A percentile compares a stretch with the other conserved stretches of the same genome.
phyloP scores from a whole-genome alignment of 2,888 invertebrate genomes.

The Lasioglossum pauxillum region DNA sequence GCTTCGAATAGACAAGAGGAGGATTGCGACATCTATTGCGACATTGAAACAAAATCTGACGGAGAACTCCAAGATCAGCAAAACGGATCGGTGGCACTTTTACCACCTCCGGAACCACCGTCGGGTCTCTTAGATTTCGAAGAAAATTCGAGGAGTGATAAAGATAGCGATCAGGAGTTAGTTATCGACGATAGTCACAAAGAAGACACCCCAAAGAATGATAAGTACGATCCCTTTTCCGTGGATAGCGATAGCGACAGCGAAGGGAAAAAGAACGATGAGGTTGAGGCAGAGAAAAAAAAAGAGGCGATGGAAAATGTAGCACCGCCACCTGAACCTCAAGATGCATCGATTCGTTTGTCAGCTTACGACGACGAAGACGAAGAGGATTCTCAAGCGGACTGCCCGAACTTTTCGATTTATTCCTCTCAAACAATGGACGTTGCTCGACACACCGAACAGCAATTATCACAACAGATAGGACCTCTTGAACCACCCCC shows the following conservation, averaged over 20 bases:
- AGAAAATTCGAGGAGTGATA: slow-evolving; percentile 80
- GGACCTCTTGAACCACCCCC: slow-evolving; percentile 80
- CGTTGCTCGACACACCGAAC: slow-evolving; percentile 87
- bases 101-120: slow-evolving; percentile 84
- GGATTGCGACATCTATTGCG: slow-evolving; percentile 88
- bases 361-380: slow-evolving; percentile 82
- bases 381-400: slow-evolving; percentile 86
- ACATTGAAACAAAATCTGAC: slow-evolving; percentile 85
- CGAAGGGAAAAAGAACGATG: slow-evolving; percentile 50
- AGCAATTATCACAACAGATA: slow-evolving; percentile 82
- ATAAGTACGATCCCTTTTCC: slow-evolving; percentile 81
- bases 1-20: slow-evolving; percentile 70
- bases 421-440: slow-evolving; percentile 93
- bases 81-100: slow-evolving; percentile 74
- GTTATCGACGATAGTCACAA: slow-evolving; percentile 82
- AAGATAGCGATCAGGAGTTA: slow-evolving; percentile 82
- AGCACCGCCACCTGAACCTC: slow-evolving; percentile 2
- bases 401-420: slow-evolving; percentile 94
- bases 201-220: slow-evolving; percentile 81
- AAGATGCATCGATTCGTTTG: slow-evolving; percentile 67
- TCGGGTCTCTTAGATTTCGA: slow-evolving; percentile 82
- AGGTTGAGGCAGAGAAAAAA: slow-evolving; percentile 12
- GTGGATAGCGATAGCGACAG: slow-evolving; percentile 81
- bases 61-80: slow-evolving; percentile 79
- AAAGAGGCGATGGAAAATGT: slow-evolving; percentile 14